These are phyloP conservation scores for Halocynthia roretzi DNA, from an alignment of 23 tunicate genomes.

Conservation along the genomic window DNA sequence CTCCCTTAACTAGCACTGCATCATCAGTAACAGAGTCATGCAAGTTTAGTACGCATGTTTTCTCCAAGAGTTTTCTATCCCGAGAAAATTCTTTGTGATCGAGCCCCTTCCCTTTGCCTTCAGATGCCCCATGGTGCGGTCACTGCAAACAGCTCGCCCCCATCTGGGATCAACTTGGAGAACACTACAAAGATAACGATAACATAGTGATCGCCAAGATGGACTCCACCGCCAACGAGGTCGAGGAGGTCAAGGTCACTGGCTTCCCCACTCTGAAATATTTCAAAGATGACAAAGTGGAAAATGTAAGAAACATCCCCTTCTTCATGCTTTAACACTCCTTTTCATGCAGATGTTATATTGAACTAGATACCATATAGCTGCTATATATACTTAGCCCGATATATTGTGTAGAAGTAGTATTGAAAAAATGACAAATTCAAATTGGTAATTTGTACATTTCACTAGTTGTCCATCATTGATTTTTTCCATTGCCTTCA, in stretches of 20 bases:
- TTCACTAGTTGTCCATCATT: too few relatives aligned
- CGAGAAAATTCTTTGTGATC: background rate
- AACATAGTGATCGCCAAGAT: constrained; percentile 88
- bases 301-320: constrained; percentile 7
- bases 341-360: too few relatives aligned
- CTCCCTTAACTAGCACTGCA: too few relatives aligned
- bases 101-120: constrained; percentile 3
- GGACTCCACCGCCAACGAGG: constrained; percentile 94
- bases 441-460: too few relatives aligned
- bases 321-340: background rate
- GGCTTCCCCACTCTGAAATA: constrained; percentile 98
- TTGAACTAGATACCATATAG: too few relatives aligned
- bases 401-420: background rate
- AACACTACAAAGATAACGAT: constrained; percentile 51
- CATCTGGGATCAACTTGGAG: constrained; percentile 87
- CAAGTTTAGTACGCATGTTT: background rate
- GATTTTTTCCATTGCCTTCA: too few relatives aligned
- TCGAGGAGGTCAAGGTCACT: constrained; percentile 61
- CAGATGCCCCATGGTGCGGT: constrained; percentile 99
- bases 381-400: too few relatives aligned
- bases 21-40: too few relatives aligned
- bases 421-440: too few relatives aligned
- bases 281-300: constrained; percentile 65
- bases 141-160: constrained; percentile 96
- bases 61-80: background rate